Evolutionary conservation across 1,140 invertebrate species (phyloP), one percentile per base, ranked within the genome.

Genomic region (Cyphomyrmex costatus): DNA sequence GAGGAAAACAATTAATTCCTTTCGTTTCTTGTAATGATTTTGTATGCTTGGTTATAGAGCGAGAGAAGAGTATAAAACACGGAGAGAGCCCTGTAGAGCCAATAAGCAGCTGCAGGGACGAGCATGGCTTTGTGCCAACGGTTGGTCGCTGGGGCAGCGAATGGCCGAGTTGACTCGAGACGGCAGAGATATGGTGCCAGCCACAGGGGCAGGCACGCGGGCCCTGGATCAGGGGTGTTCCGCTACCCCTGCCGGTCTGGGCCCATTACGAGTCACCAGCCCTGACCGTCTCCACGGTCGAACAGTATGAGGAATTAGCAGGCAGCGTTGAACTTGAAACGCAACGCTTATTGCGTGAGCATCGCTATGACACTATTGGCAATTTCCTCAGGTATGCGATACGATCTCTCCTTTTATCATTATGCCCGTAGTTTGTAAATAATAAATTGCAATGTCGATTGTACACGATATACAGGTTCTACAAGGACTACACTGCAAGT

Each of bases 111-210:
- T 96, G 93, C 95, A 95, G 95, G 95, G 95, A 95, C 94, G 96
- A 96, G 94, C 95, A 95, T 95, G 95, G 96, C 87, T 96, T 96
- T 91, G 96, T 97, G 95, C 97, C 97, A 95, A 96, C 96, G 91
- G 97, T 98, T 92, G 97, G 97, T 93, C 97, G 97, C 88, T 98
- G 97, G 97, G 98, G 97, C 94, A 97, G 96, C 94, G 98, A 98
- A 95, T 98, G 98, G 98, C 98, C 98, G 95, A 98, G 98, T 98
- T 98, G 98, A 98, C 98, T 98, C 97, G 97, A 95, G 95, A 94
- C 96, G 96, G 95, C 95, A 95, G 95, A 94, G 85, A 92, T 93
- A 92, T 94, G 93, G 93, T 95, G 96, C 94, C 96, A 95, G 93
- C 94, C 95, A 94, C 94, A 95, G 95, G 93, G 95, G 78, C 94